phyloP scores from a whole-genome alignment of 2,113 vertebrate genomes.

The Chitala chitala region DNA sequence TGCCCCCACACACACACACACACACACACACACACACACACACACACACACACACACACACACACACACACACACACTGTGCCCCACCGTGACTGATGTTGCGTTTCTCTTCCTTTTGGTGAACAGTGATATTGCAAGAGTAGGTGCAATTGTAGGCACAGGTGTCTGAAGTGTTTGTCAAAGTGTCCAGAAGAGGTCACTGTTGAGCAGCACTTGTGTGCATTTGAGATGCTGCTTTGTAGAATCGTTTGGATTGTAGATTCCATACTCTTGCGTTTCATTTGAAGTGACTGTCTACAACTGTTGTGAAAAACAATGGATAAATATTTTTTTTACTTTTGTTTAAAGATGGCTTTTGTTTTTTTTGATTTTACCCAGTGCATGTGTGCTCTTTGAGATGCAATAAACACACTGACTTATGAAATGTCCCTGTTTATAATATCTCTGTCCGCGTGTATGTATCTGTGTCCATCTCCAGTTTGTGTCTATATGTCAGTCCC shows the following conservation, averaged over 20 bases:
- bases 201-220: conserved; percentile 76
- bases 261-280: conserved; percentile 65
- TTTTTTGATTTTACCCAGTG: conserved; percentile 84
- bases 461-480: not conserved
- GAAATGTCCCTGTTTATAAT: conserved; percentile 47
- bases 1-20: too few relatives aligned
- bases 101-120: conserved; percentile 65
- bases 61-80: not conserved
- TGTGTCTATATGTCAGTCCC: not conserved
- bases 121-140: conserved; percentile 42
- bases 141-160: conserved; percentile 26
- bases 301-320: conserved; percentile 68
- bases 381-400: conserved; percentile 97
- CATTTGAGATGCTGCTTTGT: conserved; percentile 57
- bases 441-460: not conserved
- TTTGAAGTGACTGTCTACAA: conserved; percentile 74
- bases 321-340: conserved; percentile 48
- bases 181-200: conserved; percentile 65
- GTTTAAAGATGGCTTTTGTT: conserved; percentile 79
- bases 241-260: conserved; percentile 40
- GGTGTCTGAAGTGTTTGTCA: conserved; percentile 45
- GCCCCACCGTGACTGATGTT: conserved; percentile 53
- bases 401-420: conserved; percentile 95
- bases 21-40: too few relatives aligned
- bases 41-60: too few relatives aligned